Percentiles rank a stretch among this genome's conserved stretches.
These are phyloP conservation scores for Pristis pectinata DNA, from an alignment of 2,797 vertebrate species.

Conservation along the genomic window DNA sequence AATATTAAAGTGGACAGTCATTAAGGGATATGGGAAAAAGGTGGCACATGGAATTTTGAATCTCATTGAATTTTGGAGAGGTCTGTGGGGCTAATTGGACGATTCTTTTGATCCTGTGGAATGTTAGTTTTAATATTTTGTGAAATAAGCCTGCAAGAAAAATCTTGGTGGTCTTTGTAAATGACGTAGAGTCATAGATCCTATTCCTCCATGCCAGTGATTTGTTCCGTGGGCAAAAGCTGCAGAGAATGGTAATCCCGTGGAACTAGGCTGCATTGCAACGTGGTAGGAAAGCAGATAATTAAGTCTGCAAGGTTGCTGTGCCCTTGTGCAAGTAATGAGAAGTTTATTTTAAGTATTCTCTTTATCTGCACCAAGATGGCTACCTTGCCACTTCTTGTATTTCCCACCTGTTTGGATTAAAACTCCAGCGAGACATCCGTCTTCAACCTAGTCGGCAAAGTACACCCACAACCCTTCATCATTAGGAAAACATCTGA, in stretches of 20 bases:
- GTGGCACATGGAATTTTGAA: too few relatives aligned
- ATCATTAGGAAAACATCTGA: slow-evolving; percentile 50
- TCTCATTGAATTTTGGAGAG: too few relatives aligned
- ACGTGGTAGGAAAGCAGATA: not conserved
- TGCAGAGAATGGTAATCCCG: not conserved
- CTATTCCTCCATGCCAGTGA: not conserved
- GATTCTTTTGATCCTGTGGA: too few relatives aligned
- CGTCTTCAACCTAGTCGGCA: slow-evolving; percentile 43
- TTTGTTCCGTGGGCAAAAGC: not conserved
- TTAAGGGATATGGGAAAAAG: too few relatives aligned
- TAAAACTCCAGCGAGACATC: slow-evolving; percentile 50
- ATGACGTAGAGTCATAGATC: not conserved
- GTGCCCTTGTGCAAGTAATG: slow-evolving; percentile 39
- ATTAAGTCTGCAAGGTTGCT: not conserved
- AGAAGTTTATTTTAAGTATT: slow-evolving; percentile 44
- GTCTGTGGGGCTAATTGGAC: too few relatives aligned
- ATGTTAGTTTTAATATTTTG: not conserved
- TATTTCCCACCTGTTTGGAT: slow-evolving; percentile 56
- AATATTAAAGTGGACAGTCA: not conserved
- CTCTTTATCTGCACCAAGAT: slow-evolving; percentile 46
- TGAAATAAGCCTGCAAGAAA: not conserved
- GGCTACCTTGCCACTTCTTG: slow-evolving; percentile 41
- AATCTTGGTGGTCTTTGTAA: not conserved
- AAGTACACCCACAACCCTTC: slow-evolving; percentile 38
- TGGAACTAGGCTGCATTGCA: not conserved